These are phyloP conservation scores for Cecropterus lyciades DNA, from an alignment of 1,140 invertebrate genomes.

Conservation along the genomic window DNA sequence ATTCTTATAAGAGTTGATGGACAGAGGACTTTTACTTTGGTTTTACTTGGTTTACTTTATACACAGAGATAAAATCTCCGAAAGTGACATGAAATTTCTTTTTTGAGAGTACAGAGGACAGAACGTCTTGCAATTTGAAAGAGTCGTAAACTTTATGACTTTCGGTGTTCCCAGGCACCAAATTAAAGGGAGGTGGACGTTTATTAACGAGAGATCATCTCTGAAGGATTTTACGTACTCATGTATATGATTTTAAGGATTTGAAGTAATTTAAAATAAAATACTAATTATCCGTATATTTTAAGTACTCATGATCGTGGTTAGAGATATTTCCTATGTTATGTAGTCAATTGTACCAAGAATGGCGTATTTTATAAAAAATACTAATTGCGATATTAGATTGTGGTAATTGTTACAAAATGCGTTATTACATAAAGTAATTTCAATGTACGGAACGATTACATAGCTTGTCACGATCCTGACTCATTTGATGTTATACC, in stretches of 20 bases:
- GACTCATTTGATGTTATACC: slow-evolving; percentile 12
- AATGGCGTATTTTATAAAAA: too few species aligned
- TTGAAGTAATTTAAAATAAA: background rate
- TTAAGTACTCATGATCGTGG: too few species aligned
- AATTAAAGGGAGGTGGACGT: slow-evolving; percentile 49
- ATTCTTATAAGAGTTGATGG: too few species aligned
- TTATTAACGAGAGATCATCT: slow-evolving; percentile 29
- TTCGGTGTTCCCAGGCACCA: slow-evolving; percentile 54
- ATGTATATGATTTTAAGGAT: background rate
- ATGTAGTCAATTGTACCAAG: too few species aligned
- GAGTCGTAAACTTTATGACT: slow-evolving; percentile 75
- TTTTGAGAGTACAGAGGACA: slow-evolving; percentile 66
- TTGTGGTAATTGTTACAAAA: background rate
- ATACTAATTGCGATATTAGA: too few species aligned
- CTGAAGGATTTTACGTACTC: background rate
- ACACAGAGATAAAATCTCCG: too few species aligned
- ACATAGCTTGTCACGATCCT: slow-evolving; percentile 17
- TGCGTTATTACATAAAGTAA: slow-evolving; percentile 8
- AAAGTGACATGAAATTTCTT: slow-evolving; percentile 57
- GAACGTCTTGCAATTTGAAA: slow-evolving; percentile 63
- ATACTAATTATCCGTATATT: too few species aligned
- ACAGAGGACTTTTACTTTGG: too few species aligned
- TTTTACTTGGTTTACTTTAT: too few species aligned
- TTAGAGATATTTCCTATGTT: too few species aligned
- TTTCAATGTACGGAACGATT: slow-evolving; percentile 12